These are phyloP conservation scores for Pheosia gnoma DNA, from an alignment of 2,888 invertebrate species.

Conservation along the genomic window DNA sequence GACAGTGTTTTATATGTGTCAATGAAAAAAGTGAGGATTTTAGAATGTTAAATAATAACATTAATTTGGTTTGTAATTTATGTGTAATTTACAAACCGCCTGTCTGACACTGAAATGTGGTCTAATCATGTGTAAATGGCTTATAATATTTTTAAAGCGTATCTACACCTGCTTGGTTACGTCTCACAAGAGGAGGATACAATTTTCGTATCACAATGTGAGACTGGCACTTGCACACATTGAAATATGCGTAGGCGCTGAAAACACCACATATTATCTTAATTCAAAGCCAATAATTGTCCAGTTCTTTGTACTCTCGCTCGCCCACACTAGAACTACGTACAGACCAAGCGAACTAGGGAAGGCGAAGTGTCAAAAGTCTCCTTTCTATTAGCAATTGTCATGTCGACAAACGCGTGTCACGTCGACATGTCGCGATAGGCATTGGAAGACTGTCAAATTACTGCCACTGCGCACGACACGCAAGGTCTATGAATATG, in stretches of 20 bases:
- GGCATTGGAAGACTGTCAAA: no score
- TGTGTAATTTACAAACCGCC: neutral
- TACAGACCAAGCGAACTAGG: neutral
- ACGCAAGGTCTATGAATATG: no score
- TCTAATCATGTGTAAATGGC: slow-evolving; percentile 1
- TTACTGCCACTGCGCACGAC: no score
- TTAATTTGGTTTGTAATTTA: neutral
- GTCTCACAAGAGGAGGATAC: neutral
- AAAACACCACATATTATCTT: neutral
- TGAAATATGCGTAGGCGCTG: neutral
- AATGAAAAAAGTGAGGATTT: neutral
- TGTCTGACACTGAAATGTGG: neutral
- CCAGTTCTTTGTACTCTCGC: neutral
- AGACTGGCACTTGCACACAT: neutral
- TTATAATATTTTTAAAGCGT: neutral
- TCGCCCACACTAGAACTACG: slow-evolving; percentile 4
- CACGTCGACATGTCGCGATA: no score
- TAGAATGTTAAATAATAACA: neutral
- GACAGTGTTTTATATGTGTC: no score
- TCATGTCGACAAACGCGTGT: no score
- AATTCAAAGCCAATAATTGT: neutral
- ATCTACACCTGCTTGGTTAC: slow-evolving; percentile 2
- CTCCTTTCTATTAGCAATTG: no score
- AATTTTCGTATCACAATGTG: neutral
- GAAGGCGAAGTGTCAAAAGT: slow-evolving; percentile 3